A percentile compares a stretch with the other conserved stretches of the same genome.
Conservation (phyloP, 2,797 vertebrate species). For the Lutjanus argentimaculatus region DNA sequence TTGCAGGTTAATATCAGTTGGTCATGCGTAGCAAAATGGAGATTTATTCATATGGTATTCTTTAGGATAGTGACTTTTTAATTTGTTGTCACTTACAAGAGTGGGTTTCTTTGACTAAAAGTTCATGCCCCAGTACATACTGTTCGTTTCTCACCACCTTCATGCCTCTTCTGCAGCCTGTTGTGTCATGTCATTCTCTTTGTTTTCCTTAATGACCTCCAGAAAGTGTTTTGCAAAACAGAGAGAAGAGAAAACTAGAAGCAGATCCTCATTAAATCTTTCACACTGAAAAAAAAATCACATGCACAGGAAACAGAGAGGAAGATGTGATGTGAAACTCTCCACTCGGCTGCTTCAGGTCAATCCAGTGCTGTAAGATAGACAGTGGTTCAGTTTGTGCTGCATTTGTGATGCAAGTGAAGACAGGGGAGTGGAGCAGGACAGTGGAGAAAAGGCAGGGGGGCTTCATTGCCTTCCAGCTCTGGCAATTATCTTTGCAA, state of each 20-base stretch:
- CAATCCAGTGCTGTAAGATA: neutral
- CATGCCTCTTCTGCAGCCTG: constrained; percentile 27
- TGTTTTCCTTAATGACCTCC: constrained; percentile 59
- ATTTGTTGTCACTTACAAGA: neutral
- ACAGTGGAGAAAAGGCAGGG: constrained; percentile 21
- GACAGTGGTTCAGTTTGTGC: constrained; percentile 23
- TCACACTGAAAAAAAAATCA: constrained; percentile 65
- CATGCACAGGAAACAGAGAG: constrained; percentile 26
- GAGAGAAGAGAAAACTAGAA: constrained; percentile 64
- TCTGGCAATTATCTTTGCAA: constrained; percentile 64
- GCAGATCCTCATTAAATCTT: constrained; percentile 75
- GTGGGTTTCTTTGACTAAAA: constrained; percentile 23
- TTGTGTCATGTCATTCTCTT: constrained; percentile 46
- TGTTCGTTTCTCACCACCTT: constrained; percentile 40
- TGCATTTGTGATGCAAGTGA: constrained; percentile 43
- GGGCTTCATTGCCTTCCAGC: constrained; percentile 44
- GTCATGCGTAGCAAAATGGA: neutral
- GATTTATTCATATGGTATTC: neutral
- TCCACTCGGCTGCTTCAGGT: constrained; percentile 19
- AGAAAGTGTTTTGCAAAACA: constrained; percentile 57
- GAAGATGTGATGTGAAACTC: constrained; percentile 36
- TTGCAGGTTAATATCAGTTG: neutral
- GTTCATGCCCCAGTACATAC: constrained; percentile 1
- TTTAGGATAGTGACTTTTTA: constrained; percentile 2
- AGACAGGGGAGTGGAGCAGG: neutral